These are phyloP conservation scores for Melolontha melolontha DNA, from an alignment of 2,888 invertebrate species.

Conservation along the genomic window DNA sequence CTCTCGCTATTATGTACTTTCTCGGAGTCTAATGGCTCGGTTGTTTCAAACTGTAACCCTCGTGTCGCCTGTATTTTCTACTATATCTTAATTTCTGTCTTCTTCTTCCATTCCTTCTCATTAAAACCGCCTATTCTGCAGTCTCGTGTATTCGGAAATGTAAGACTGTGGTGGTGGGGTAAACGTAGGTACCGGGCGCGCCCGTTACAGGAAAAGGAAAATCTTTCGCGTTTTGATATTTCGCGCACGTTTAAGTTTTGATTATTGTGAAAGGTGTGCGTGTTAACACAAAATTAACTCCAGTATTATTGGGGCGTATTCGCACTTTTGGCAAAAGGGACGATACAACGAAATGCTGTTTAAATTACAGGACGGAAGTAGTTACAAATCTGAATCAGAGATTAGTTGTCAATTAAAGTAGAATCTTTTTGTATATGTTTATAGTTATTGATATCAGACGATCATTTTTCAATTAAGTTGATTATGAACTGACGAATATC, in stretches of 20 bases:
- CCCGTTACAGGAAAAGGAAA: neutral
- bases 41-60: constrained; percentile 57
- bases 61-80: constrained; percentile 58
- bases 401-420: neutral
- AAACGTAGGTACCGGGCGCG: too few relatives aligned
- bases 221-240: constrained; percentile 10
- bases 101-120: constrained; percentile 60
- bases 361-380: constrained; percentile 21
- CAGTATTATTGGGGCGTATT: constrained; percentile 18
- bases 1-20: constrained; percentile 54
- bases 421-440: too few relatives aligned
- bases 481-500: too few relatives aligned
- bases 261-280: constrained; percentile 31
- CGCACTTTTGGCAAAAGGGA: neutral
- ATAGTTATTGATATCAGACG: too few relatives aligned
- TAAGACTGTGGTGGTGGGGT: too few relatives aligned
- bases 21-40: constrained; percentile 55
- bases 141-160: too few relatives aligned
- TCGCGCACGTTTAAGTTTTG: constrained; percentile 28
- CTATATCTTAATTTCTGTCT: constrained; percentile 61
- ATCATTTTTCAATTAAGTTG: too few relatives aligned
- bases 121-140: constrained; percentile 50
- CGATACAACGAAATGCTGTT: constrained; percentile 1
- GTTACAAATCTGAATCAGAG: constrained; percentile 8
- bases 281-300: constrained; percentile 31